Conservation (phyloP, 2,888 invertebrate species). For the Entomobrya proxima region DNA sequence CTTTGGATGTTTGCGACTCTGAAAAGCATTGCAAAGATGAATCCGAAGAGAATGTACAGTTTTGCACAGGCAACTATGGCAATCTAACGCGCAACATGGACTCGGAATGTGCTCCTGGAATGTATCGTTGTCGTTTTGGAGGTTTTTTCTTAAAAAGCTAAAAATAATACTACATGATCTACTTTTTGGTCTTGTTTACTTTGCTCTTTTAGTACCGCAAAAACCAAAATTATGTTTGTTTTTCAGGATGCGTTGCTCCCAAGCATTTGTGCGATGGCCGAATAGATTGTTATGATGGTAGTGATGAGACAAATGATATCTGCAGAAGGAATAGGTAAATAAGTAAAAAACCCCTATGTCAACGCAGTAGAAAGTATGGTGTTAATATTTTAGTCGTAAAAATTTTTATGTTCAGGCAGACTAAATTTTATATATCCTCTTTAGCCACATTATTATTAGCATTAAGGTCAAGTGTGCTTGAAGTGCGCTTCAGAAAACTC, state of each 20-base stretch:
- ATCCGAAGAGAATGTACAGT: conserved; percentile 69
- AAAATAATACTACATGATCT: too few species aligned
- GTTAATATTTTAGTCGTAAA: too few species aligned
- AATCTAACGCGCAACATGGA: conserved; percentile 67
- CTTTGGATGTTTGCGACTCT: conserved; percentile 72
- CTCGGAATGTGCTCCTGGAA: conserved; percentile 70
- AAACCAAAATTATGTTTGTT: background rate
- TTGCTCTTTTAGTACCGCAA: too few species aligned
- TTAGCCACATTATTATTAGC: background rate
- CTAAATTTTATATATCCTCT: too few species aligned
- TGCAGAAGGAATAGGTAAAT: conserved; percentile 71
- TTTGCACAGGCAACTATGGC: conserved; percentile 71
- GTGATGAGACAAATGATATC: conserved; percentile 72
- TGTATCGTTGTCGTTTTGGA: conserved; percentile 73
- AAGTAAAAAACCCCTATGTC: too few species aligned
- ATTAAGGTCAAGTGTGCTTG: conserved; percentile 15
- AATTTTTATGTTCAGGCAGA: too few species aligned
- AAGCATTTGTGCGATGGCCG: conserved; percentile 70
- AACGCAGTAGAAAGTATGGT: too few species aligned
- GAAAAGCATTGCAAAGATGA: conserved; percentile 71
- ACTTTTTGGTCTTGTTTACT: too few species aligned
- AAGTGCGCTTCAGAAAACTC: background rate
- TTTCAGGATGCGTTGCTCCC: conserved; percentile 50
- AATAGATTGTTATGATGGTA: conserved; percentile 70
- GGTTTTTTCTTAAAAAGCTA: conserved; percentile 50